A percentile compares a stretch with the other conserved stretches of the same genome.
phyloP scores from a whole-genome alignment of 2,797 vertebrate species.

The Rhabdophis nuchalis region DNA sequence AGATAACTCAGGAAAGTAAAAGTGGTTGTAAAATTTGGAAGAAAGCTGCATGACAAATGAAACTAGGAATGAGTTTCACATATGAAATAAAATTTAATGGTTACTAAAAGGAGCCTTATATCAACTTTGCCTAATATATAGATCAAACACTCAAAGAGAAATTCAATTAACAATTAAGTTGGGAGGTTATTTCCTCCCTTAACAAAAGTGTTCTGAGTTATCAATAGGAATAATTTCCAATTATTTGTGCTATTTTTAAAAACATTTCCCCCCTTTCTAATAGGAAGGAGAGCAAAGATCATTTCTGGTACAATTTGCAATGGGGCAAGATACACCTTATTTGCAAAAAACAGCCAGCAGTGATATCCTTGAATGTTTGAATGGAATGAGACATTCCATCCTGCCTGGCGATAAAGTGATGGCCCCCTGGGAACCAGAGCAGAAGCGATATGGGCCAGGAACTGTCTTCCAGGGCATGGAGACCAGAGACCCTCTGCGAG shows the following conservation, averaged over 20 bases:
- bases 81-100: background rate
- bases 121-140: background rate
- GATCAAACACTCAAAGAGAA: background rate
- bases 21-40: background rate
- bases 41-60: background rate
- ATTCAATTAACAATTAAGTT: background rate
- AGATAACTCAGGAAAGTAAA: background rate
- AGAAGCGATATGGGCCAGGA: slow-evolving; percentile 76
- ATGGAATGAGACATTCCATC: slow-evolving; percentile 57
- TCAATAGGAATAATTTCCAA: background rate
- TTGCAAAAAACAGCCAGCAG: slow-evolving; percentile 64
- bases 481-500: slow-evolving; percentile 65
- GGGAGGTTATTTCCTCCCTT: background rate
- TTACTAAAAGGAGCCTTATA: background rate
- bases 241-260: background rate
- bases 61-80: background rate
- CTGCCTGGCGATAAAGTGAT: slow-evolving; percentile 79
- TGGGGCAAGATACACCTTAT: slow-evolving; percentile 33
- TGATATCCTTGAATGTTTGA: slow-evolving; percentile 73
- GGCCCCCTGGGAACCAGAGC: slow-evolving; percentile 77
- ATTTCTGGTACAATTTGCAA: slow-evolving; percentile 79
- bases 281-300: slow-evolving; percentile 65
- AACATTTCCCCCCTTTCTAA: slow-evolving; percentile 38
- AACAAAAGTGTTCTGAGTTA: background rate
- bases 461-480: slow-evolving; percentile 71